Evolutionary conservation across 2,888 invertebrate species (phyloP), one percentile per base, ranked within the genome.

Genomic region (Drosophila niveifrons): DNA sequence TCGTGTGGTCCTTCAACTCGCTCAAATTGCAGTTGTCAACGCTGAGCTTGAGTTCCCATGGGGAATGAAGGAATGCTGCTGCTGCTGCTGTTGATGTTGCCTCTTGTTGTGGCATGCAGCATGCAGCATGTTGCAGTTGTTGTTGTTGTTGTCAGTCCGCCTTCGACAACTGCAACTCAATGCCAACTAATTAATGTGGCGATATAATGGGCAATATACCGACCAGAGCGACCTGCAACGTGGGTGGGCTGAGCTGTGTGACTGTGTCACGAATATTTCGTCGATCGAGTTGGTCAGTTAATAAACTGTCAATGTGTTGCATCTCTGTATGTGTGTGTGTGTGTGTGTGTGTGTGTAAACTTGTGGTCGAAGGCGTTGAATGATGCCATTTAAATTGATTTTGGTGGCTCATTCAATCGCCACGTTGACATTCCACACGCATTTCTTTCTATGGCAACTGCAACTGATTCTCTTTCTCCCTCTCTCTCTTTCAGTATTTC

Each of bases 311-410:
- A 87, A 87, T 71, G 67, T 66, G 74, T 58, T 53, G 39, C 39
- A 2, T n/a, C 9, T 50, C 17, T 17, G 15, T 18, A 0, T n/a
- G 11, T 47, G 11, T 44, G 10, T 39, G 8, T 46, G 48, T 48
- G 47, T 51, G 15, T 47, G 34, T 11, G 34, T 46, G 56, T 36
- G 28, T 39, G 66, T 52, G 56, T 50, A 57, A 67, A 61, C 63
- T 70, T 86, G 84, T 65, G 88, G 89, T 80, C 56, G 64, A 66
- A 75, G 86, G 74, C 85, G 80, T 78, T 88, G 89, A 88, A 78
- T 84, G 89, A 66, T 76, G 80, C 75, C 75, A 76, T 78, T 89
- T 89, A 86, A 89, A 86, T 86, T 86, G 86, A 89, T 88, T 89
- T 88, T 76, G 59, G 66, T 78, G 72, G 69, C 72, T 72, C 89